Evolutionary conservation across 2,797 vertebrate species (phyloP), one percentile per base, ranked within the genome.

Genomic region (Pangasius krempfi): DNA sequence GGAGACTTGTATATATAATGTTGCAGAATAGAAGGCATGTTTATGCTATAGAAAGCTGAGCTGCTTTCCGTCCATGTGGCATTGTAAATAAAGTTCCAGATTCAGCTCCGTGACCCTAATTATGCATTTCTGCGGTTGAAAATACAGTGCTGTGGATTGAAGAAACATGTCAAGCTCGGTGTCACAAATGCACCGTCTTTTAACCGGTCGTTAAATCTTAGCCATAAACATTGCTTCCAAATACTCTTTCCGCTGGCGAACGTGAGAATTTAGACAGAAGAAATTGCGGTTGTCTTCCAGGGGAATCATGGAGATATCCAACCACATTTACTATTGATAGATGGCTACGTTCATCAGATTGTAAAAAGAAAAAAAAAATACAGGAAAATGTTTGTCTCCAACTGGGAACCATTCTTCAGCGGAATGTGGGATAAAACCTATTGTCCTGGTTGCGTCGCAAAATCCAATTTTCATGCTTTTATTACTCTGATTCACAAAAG

Each of bases 401-500:
- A 50, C 62, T 68, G 62, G 44, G n/a, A 30, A 25, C 4, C 25
- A 22, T 52, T 52, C 13, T 30, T 68, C 8, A 18, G 25, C 8
- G 5, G 6, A 66, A 66, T n/a, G 22, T 0, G 14, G 16, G 5
- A 50, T n/a, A 50, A 82, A 66, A 84, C 8, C 44, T n/a, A n/a
- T 66, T 84, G 60, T 81, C 14, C 30, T 60, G 50, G 25, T 37
- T 9, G 30, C 0, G 14, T 47, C 0, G 20, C 87, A 1, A 91
- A 91, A 93, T 90, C 37, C 33, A 60, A 76, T 62, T 22, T 73
- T 37, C 68, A 40, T 75, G 62, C 90, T 89, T 90, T 88, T 64
- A 88, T 60, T 22, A 91, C 95, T 94, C 93, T 93, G 89, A 91
- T 93, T 91, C 58, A 64, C 9, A 95, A 93, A 94, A 92, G 94